These are phyloP conservation scores for Conomelus anceps DNA, from an alignment of 2,888 invertebrate species.

Conservation along the genomic window DNA sequence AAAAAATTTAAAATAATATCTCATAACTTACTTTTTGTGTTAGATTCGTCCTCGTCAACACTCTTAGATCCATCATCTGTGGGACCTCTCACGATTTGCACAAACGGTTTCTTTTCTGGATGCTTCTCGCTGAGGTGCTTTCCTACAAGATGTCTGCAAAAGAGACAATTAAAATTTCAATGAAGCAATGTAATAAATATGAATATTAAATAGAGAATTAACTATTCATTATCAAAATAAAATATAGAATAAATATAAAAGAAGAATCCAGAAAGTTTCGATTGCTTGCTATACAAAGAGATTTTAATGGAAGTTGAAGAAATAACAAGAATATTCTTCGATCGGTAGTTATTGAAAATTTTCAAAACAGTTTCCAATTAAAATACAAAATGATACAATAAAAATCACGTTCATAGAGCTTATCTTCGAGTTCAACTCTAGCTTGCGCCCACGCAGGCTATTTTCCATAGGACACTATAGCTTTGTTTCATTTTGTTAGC, in stretches of 20 bases:
- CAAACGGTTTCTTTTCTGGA: neutral
- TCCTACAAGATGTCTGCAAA: neutral
- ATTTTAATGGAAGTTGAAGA: too few relatives aligned
- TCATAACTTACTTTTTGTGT: neutral
- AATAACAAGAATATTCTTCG: too few relatives aligned
- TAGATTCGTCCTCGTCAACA: neutral
- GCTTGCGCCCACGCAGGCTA: too few relatives aligned
- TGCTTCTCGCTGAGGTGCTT: neutral
- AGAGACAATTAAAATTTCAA: neutral
- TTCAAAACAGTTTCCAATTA: too few relatives aligned
- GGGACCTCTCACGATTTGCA: neutral
- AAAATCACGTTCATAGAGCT: too few relatives aligned
- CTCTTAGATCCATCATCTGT: neutral
- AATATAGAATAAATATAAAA: neutral
- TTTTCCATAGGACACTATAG: too few relatives aligned
- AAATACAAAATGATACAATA: too few relatives aligned
- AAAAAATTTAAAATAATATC: neutral
- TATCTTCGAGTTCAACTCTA: too few relatives aligned
- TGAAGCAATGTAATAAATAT: neutral
- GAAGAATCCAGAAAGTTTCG: too few relatives aligned
- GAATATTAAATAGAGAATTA: neutral
- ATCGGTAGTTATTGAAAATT: too few relatives aligned
- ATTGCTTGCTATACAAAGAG: too few relatives aligned
- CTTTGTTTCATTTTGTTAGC: too few relatives aligned
- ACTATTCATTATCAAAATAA: neutral